phyloP scores from a whole-genome alignment of 1,140 invertebrate species.

The Dysdera silvatica region DNA sequence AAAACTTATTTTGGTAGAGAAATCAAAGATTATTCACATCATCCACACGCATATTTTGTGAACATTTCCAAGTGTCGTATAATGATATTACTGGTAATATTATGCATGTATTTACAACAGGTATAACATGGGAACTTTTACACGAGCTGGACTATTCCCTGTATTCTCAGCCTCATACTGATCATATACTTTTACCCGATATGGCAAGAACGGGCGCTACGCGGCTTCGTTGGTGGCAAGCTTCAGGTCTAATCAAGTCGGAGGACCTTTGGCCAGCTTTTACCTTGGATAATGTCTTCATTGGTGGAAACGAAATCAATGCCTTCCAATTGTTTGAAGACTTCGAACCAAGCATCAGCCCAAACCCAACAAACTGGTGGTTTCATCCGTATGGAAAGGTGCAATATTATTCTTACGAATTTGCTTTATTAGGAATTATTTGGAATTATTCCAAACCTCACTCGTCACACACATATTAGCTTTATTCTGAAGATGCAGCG shows the following conservation, averaged over 20 bases:
- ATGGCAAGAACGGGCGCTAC: conserved; percentile 41
- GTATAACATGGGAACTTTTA: conserved; percentile 44
- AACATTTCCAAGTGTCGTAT: not conserved
- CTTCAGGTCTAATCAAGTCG: conserved; percentile 24
- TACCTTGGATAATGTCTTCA: conserved; percentile 46
- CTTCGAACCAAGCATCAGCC: conserved; percentile 38
- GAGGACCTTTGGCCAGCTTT: conserved; percentile 38
- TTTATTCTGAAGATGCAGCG: no score
- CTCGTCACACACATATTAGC: no score
- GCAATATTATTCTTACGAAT: no score
- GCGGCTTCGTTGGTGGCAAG: conserved; percentile 43
- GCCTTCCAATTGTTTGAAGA: conserved; percentile 41
- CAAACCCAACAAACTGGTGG: conserved; percentile 37
- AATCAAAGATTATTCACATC: no score
- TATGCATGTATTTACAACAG: conserved; percentile 31
- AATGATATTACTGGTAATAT: not conserved
- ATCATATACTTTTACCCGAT: conserved; percentile 43
- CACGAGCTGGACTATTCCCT: conserved; percentile 41
- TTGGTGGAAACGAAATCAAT: conserved; percentile 46
- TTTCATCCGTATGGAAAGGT: conserved; percentile 26
- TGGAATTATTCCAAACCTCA: no score
- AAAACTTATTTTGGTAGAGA: no score
- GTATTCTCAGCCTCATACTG: conserved; percentile 38
- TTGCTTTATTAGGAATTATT: no score
- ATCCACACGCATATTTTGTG: no score